Evolutionary conservation across 2,888 invertebrate genomes (phyloP), one percentile per base, ranked within the genome.

Genomic region (Chloroclysta siterata): DNA sequence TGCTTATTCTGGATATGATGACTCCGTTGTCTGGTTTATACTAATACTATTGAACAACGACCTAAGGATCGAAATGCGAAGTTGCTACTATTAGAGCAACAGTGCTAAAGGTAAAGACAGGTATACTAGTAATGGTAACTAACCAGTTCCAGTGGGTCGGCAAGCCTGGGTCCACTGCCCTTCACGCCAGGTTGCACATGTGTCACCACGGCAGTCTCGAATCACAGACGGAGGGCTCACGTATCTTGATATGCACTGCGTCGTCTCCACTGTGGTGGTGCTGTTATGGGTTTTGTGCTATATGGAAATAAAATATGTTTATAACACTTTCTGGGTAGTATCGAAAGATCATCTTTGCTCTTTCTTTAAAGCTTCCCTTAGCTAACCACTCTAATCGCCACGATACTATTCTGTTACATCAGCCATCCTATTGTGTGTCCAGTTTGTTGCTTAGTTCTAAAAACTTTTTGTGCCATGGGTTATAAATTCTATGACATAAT

Each of bases 261-360:
- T 81, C 0, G 89, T 86, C 74, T 80, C 95, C 69, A 82, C 94
- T 80, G 89, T 97, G 94, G 75, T 94, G 85, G 71, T 92, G 0
- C 75, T 77, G 69, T 92, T 90, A 53, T 74, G 68, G 54, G 70
- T 80, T 72, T 85, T 89, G 66, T 86, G 87, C 92, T 93, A 5
- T 11, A 42, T 28, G 15, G 36, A 2, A 39, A 39, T 3, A 3
- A 11, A 2, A 11, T 11, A 8, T 39, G 4, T 33, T 33, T 6
- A 33, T 1, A 33, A 33, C 6, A 0, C 33, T 8, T 33, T 5
- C 33, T 33, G 22, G 22, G 22, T 22, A 22, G n/a, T n/a, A n/a
- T n/a, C n/a, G n/a, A n/a, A n/a, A n/a, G n/a, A 6, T 29, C 29
- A 29, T 29, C 28, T 6, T 33, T 33, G 1, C 0, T 33, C 33